A percentile compares a stretch with the other conserved stretches of the same genome.
These are phyloP conservation scores for Drosophila rubida DNA, from an alignment of 2,888 invertebrate species.

Conservation along the genomic window DNA sequence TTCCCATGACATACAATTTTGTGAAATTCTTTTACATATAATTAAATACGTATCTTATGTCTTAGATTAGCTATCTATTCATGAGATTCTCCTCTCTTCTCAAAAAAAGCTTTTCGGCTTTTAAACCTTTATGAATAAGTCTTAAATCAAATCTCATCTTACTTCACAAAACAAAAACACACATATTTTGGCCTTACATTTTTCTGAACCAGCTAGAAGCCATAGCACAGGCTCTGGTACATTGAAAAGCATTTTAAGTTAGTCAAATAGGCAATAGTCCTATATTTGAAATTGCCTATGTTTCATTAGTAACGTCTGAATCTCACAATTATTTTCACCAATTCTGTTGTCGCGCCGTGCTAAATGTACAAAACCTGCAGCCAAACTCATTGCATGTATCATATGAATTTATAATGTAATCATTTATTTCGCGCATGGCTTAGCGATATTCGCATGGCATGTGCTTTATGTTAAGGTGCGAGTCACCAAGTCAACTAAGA, in stretches of 20 bases:
- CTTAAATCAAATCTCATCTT: conserved; percentile 2
- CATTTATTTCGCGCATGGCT: conserved; percentile 20
- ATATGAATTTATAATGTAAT: conserved; percentile 13
- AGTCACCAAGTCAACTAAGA: conserved; percentile 9
- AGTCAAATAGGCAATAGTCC: neutral
- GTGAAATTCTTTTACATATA: conserved; percentile 4
- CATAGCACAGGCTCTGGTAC: neutral
- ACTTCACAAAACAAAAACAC: conserved; percentile 4
- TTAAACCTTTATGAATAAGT: conserved; percentile 17
- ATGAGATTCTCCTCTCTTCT: neutral
- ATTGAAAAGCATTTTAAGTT: neutral
- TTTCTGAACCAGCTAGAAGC: neutral
- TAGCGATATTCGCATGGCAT: conserved; percentile 48
- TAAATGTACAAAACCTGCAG: neutral
- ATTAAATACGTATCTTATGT: conserved; percentile 17
- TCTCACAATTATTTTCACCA: conserved; percentile 5
- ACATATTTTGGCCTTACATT: conserved; percentile 13
- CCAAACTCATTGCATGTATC: conserved; percentile 42
- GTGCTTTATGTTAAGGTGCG: conserved; percentile 33
- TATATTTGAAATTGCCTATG: neutral
- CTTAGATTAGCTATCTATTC: conserved; percentile 12
- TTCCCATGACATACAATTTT: conserved; percentile 24
- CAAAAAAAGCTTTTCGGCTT: conserved; percentile 23
- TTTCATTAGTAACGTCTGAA: neutral
- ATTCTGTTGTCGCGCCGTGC: conserved; percentile 13